phyloP scores from a whole-genome alignment of 2,797 vertebrate species.

The Florisuga fusca region DNA sequence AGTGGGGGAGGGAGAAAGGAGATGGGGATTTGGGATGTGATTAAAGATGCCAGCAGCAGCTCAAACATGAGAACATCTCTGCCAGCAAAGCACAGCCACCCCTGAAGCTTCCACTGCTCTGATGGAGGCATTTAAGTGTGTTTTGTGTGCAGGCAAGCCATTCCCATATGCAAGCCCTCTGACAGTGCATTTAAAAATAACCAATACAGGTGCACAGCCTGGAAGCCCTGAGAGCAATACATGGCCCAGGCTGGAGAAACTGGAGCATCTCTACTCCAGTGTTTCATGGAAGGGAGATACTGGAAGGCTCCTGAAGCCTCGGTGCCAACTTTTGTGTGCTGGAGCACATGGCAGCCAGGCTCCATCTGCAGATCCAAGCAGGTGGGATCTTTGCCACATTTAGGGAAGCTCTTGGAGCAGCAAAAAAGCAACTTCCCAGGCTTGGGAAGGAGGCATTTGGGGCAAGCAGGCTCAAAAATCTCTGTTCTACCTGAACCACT shows the following conservation, averaged over 20 bases:
- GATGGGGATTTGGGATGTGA: background rate
- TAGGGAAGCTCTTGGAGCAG: background rate
- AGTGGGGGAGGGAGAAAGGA: background rate
- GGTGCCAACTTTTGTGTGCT: background rate
- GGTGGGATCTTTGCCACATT: fast-evolving
- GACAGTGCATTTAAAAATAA: background rate
- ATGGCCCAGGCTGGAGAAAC: background rate
- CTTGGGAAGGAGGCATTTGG: background rate
- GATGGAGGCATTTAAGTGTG: background rate
- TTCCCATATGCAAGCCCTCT: background rate
- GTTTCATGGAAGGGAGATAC: fast-evolving
- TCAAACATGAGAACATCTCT: background rate
- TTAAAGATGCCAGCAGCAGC: background rate
- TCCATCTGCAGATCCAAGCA: background rate
- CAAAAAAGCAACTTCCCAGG: fast-evolving
- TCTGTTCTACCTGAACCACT: fast-evolving
- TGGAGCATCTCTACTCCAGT: fast-evolving
- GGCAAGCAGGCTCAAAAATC: background rate
- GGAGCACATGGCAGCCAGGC: fast-evolving
- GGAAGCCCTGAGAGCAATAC: fast-evolving
- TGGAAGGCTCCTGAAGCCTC: background rate
- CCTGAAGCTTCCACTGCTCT: background rate
- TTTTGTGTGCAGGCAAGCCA: fast-evolving
- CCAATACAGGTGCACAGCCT: background rate
- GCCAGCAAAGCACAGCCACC: background rate